phyloP scores from a whole-genome alignment of 2,888 invertebrate genomes.

The Operophtera brumata region DNA sequence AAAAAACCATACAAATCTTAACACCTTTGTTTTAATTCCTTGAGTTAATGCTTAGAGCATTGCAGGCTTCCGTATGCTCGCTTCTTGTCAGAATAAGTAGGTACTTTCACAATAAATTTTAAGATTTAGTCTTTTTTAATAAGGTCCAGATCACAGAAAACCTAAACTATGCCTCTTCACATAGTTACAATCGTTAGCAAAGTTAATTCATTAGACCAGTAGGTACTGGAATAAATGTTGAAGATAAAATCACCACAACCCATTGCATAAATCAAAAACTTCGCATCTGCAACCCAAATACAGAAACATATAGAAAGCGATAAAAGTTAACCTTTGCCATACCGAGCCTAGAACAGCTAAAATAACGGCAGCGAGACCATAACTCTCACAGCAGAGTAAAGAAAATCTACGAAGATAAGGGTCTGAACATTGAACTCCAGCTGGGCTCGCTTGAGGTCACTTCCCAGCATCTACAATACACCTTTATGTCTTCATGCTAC shows the following conservation, averaged over 20 bases:
- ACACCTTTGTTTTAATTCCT: conserved; percentile 47
- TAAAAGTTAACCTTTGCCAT: conserved; percentile 31
- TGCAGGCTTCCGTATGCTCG: no score
- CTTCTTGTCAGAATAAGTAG: no score
- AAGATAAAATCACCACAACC: conserved; percentile 2
- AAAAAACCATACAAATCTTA: conserved; percentile 44
- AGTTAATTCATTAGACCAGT: no score
- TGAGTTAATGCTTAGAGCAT: no score
- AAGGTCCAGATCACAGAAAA: no score
- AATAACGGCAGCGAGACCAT: conserved; percentile 26
- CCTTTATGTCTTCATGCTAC: no score
- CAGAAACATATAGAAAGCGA: conserved; percentile 27
- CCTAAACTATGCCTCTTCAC: no score
- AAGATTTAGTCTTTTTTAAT: no score
- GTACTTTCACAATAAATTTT: no score
- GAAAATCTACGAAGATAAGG: not conserved
- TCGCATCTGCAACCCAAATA: conserved; percentile 13
- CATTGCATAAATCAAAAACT: conserved; percentile 11
- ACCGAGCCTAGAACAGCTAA: conserved; percentile 20
- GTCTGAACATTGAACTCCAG: not conserved
- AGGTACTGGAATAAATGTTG: not conserved
- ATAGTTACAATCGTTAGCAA: no score
- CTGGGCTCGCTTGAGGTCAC: no score
- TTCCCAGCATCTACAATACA: no score
- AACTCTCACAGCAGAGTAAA: conserved; percentile 10